Percentiles rank a stretch among this genome's conserved stretches.
These are phyloP conservation scores for Megalopta genalis DNA, from an alignment of 1,140 invertebrate genomes.

Conservation along the genomic window DNA sequence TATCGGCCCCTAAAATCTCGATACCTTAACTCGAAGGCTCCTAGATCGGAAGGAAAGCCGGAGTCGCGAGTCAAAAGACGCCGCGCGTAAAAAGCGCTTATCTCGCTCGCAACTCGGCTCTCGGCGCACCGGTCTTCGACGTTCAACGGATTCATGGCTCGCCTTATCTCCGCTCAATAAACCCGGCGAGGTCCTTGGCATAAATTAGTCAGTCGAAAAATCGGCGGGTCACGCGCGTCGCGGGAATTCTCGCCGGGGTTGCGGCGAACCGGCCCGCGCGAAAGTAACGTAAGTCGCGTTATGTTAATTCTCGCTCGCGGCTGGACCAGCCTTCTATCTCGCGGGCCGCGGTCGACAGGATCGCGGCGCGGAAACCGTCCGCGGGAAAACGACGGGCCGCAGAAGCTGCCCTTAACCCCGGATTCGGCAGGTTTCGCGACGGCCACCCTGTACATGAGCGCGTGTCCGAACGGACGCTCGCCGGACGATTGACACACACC, in stretches of 20 bases:
- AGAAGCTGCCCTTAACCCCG: too few relatives aligned
- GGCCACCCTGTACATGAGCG: conserved; percentile 12
- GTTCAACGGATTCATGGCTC: conserved; percentile 1
- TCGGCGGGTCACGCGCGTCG: too few relatives aligned
- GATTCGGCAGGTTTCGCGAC: background rate
- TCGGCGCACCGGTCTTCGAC: background rate
- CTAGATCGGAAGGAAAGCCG: background rate
- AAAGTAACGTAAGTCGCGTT: too few relatives aligned
- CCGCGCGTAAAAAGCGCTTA: conserved; percentile 10
- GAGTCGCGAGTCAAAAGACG: background rate
- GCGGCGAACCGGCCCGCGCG: too few relatives aligned
- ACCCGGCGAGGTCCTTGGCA: background rate
- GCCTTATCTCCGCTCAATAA: conserved; percentile 22
- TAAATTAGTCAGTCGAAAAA: background rate
- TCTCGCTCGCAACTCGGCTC: background rate
- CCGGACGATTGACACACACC: conserved; percentile 46
- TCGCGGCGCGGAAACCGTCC: too few relatives aligned
- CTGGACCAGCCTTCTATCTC: too few relatives aligned
- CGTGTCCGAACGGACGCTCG: background rate
- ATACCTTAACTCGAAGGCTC: background rate
- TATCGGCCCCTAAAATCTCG: conserved; percentile 2
- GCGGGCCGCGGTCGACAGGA: too few relatives aligned
- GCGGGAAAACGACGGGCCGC: too few relatives aligned
- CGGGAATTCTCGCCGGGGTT: too few relatives aligned
- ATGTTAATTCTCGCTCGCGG: too few relatives aligned